Evolutionary conservation across 2,888 invertebrate species (phyloP), one percentile per base, ranked within the genome.

Genomic region (Watsonalla cultraria): DNA sequence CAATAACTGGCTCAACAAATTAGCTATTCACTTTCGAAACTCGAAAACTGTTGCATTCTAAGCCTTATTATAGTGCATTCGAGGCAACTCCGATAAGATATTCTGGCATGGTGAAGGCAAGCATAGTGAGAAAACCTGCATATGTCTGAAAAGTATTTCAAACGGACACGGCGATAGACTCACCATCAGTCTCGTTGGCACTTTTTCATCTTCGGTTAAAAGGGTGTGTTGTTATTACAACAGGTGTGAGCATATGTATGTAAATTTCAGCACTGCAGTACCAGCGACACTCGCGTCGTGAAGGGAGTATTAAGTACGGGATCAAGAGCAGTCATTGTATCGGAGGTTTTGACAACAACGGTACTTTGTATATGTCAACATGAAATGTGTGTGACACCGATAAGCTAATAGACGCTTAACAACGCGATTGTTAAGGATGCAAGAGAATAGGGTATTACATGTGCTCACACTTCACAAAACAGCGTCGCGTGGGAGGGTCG

Each of bases 261-360:
- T 4, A 24, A 2, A 55, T 48, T 37, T 57, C 55, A 24, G 58
- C 46, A 8, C 48, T 6, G 35, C 47, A 55, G 55, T 46, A 42
- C 7, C 8, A 11, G 24, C 24, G 4, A 24, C 24, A 24, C 54
- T 53, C 53, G 51, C 48, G 60, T 50, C 15, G 51, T 51, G 57
- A 48, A 57, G 54, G 52, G 60, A 64, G 54, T 53, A 58, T 60
- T 55, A 11, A 42, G 57, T 62, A 57, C 58, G 58, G 56, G 54
- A 56, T 56, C 54, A 58, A 58, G 60, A 64, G 54, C 55, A 59
- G 55, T 57, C 51, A 65, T 65, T 63, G 65, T 65, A 49, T 53
- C 54, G 37, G 55, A 52, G 51, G 58, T 54, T 66, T 57, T 48
- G 47, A 48, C 47, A 45, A 50, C 58, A 54, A 54, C 50, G 9